These are phyloP conservation scores for Pavo muticus DNA, from an alignment of 2,113 vertebrate species.

Conservation along the genomic window DNA sequence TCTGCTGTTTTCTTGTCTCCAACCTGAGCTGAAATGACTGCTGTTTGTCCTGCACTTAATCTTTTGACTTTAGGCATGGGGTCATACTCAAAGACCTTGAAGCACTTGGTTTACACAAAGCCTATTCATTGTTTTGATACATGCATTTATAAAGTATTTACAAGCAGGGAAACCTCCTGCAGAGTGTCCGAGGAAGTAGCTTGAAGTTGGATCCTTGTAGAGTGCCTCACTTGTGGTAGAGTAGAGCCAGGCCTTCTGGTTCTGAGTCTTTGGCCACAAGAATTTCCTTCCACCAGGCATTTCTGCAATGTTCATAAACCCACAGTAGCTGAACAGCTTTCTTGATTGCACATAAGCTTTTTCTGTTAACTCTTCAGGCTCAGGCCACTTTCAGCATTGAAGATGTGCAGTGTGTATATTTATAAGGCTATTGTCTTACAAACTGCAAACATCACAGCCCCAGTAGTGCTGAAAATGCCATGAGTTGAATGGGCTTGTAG, in stretches of 20 bases:
- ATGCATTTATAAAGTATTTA: constrained; percentile 14
- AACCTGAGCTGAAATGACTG: neutral
- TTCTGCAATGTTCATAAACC: neutral
- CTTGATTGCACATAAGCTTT: neutral
- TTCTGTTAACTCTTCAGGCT: constrained; percentile 14
- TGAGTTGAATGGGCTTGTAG: neutral
- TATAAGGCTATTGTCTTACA: neutral
- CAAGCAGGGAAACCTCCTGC: neutral
- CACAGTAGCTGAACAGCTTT: neutral
- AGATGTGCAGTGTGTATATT: neutral
- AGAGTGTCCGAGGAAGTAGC: neutral
- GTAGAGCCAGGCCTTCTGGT: constrained; percentile 51
- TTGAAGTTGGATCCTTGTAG: neutral
- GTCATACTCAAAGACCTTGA: neutral
- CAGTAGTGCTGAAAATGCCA: neutral
- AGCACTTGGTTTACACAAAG: neutral
- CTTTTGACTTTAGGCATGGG: neutral
- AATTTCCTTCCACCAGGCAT: constrained; percentile 34
- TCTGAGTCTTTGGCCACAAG: constrained; percentile 14
- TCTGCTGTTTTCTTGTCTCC: neutral
- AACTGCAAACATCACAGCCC: neutral
- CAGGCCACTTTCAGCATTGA: neutral
- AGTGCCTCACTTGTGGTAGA: neutral
- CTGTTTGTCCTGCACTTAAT: neutral
- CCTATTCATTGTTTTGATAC: neutral